Evolutionary conservation across 2,888 invertebrate species (phyloP), one percentile per base, ranked within the genome.

Genomic region (Zhengitettix transpicula): DNA sequence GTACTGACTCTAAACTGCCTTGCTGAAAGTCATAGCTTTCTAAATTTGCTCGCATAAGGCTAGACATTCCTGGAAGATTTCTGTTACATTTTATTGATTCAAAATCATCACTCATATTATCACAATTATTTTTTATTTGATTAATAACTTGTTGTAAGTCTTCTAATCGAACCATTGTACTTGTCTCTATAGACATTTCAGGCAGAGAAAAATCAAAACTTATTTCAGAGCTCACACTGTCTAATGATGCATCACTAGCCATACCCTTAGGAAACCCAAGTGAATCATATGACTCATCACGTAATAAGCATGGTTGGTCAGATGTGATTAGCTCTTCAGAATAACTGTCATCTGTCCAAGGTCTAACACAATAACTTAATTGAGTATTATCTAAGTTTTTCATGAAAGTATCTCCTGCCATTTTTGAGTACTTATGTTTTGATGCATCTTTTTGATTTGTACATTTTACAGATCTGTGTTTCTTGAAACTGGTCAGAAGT

Each of bases 161-260:
- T 17, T 69, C 68, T 56, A 69, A 60, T 58, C 63, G 61, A n/a
- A 65, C 61, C 57, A 67, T 63, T 42, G 68, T 68, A 28, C 58
- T 62, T 17, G 61, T 63, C 14, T 66, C 68, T 16, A 40, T 53
- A 16, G 55, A 16, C 28, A 53, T 56, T 52, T 63, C 61, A 16
- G 60, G 63, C 12, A 63, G 53, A 28, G 62, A 61, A 42, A 61
- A 58, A 44, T 69, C 69, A 47, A 67, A 60, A 58, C 68, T 69
- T 14, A 69, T 52, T 42, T 69, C 69, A 12, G 69, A 69, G 41
- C 65, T 65, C n/a, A 66, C 66, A 56, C 68, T 68, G 60, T 68
- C 68, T 59, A 67, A 65, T 17, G 69, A 69, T 41, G 64, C 65
- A 44, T 69, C 68, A 11, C 67, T 61, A 10, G 60, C 62, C 55